Evolutionary conservation across 2,888 invertebrate genomes (phyloP), one percentile per base, ranked within the genome.

Genomic region (Lordiphosa andalusiaca): DNA sequence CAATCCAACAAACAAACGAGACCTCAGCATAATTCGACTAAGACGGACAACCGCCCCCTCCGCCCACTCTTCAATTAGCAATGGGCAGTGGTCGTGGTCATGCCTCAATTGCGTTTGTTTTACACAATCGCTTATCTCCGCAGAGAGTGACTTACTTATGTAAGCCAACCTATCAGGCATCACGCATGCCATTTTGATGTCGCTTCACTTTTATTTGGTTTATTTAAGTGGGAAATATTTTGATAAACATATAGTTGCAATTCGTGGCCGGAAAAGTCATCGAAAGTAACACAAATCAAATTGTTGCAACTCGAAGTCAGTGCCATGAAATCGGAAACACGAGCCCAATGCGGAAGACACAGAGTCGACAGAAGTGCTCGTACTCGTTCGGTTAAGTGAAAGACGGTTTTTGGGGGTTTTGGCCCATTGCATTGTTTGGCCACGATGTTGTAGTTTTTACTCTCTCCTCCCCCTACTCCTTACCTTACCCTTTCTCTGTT

Each of bases 91-190:
- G 49, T 53, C 68, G 56, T 50, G 67, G 71, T 80, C 73, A 65
- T 73, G 76, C 71, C 60, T 77, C 62, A 80, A 71, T 80, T 76
- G 73, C 61, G 53, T 64, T 57, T 57, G 57, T 42, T 64, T 64
- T 63, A 54, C 63, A 63, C 63, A 63, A 63, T 62, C 63, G 54
- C 30, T 41, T 51, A 54, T 42, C 44, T 51, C 16, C 9, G 40
- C 30, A n/a, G 16, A 30, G 21, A 10, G 21, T 23, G 48, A 23
- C 42, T 60, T 60, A 23, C 42, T 60, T 60, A 55, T 55, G 55
- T 55, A 55, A 55, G 51, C 41, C 36, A 19, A 25, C 35, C 7
- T 23, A 30, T 25, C 16, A 9, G 44, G 21, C 25, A 65, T 63
- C 67, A 77, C 77, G 67, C 71, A 71, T 67, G 66, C 57, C 69